These are phyloP conservation scores for Conus betulinus DNA, from an alignment of 1,140 invertebrate species.

Conservation along the genomic window DNA sequence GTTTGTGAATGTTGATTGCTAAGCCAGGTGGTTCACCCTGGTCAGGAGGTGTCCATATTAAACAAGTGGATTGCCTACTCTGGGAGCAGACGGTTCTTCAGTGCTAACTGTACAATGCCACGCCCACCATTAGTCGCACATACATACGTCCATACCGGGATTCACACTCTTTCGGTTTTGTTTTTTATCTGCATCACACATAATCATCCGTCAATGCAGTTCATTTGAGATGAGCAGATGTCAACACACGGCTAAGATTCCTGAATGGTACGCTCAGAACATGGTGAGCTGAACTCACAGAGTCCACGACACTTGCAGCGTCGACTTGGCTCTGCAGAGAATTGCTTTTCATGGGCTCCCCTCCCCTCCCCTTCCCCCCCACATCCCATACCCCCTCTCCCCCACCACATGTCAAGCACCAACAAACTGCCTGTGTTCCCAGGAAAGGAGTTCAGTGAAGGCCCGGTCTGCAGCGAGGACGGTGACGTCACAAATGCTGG, in stretches of 20 bases:
- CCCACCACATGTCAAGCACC: neutral
- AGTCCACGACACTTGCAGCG: too few relatives aligned
- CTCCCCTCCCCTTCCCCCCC: neutral
- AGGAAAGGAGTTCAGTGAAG: neutral
- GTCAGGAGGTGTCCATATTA: neutral
- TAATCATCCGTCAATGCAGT: too few relatives aligned
- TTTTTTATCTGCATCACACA: neutral
- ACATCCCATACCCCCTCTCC: neutral
- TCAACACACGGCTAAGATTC: too few relatives aligned
- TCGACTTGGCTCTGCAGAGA: too few relatives aligned
- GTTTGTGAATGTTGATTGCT: constrained; percentile 7
- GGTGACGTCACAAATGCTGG: too few relatives aligned
- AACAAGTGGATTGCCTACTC: neutral
- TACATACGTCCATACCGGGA: neutral
- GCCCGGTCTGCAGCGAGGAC: too few relatives aligned
- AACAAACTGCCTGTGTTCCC: neutral
- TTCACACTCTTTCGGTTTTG: neutral
- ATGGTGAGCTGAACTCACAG: too few relatives aligned
- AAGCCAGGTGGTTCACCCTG: neutral
- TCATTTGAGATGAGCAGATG: too few relatives aligned
- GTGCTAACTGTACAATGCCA: neutral
- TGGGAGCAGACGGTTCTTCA: neutral
- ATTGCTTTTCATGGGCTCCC: neutral
- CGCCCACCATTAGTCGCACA: neutral
- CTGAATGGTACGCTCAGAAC: too few relatives aligned